A percentile compares a stretch with the other conserved stretches of the same genome.
phyloP scores from a whole-genome alignment of 2,113 vertebrate species.

The Alouatta palliata region DNA sequence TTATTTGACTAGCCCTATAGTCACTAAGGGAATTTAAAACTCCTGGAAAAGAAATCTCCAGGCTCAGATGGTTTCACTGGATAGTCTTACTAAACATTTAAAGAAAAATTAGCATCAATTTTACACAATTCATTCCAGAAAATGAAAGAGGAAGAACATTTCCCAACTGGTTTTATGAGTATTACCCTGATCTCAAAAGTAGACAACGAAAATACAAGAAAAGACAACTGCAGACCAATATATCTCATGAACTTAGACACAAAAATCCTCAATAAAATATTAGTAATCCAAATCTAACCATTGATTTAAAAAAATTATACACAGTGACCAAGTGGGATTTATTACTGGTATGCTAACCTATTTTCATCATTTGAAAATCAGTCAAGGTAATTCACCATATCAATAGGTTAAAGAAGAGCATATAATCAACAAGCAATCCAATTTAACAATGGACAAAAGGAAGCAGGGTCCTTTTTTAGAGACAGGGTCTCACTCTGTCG shows the following conservation, averaged over 20 bases:
- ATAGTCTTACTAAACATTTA: neutral
- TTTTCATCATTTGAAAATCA: slow-evolving; percentile 8
- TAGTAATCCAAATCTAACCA: neutral
- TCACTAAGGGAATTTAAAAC: neutral
- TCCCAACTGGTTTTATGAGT: neutral
- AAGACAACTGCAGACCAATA: neutral
- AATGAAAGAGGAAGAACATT: neutral
- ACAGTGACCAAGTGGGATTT: neutral
- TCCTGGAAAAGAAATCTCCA: neutral
- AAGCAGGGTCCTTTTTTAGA: neutral
- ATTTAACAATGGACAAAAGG: neutral
- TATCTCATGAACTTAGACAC: neutral
- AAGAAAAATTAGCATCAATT: neutral
- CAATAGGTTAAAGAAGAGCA: neutral
- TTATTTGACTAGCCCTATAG: neutral
- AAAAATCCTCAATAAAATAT: neutral
- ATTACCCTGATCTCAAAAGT: neutral
- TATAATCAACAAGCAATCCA: neutral
- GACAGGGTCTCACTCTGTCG: neutral
- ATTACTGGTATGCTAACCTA: neutral
- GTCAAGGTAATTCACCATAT: neutral
- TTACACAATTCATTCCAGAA: neutral
- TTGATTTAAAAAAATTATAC: neutral
- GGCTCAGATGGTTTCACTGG: neutral
- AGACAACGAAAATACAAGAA: neutral